Evolutionary conservation across 2,888 invertebrate genomes (phyloP).

Genomic region (Hydrotaea diabolus): DNA sequence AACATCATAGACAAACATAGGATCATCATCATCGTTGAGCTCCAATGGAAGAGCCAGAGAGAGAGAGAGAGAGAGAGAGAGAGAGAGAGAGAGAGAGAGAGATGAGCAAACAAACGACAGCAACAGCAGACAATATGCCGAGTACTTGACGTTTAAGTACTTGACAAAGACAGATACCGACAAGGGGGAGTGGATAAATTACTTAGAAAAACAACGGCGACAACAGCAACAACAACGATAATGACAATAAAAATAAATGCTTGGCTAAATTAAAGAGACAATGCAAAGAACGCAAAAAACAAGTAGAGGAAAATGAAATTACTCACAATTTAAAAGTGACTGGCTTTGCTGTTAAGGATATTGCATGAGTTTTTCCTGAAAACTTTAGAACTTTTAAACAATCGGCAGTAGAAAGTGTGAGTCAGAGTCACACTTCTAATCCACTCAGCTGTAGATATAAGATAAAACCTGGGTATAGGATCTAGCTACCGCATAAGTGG

Average conservation of each 20-base stretch:
- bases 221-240: constrained; percentile 49
- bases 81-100: background rate
- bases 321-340: background rate
- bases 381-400: too few species aligned
- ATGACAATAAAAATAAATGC: constrained; percentile 48
- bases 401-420: too few species aligned
- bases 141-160: constrained; percentile 70
- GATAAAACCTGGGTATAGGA: too few species aligned
- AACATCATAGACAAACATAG: constrained; percentile 22
- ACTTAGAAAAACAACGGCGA: constrained; percentile 40
- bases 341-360: too few species aligned
- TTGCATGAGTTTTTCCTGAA: too few species aligned
- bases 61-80: constrained; percentile 15
- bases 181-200: constrained; percentile 49
- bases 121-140: constrained; percentile 64
- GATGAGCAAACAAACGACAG: constrained; percentile 28
- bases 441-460: too few species aligned
- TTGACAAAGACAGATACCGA: constrained; percentile 71
- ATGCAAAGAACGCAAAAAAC: background rate
- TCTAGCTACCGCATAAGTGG: too few species aligned
- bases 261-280: constrained; percentile 51
- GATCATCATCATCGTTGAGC: constrained; percentile 18
- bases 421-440: too few species aligned
- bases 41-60: background rate
- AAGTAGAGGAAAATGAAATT: background rate